Evolutionary conservation across 1,140 invertebrate species (phyloP).

Genomic region (Micrasema minimum): DNA sequence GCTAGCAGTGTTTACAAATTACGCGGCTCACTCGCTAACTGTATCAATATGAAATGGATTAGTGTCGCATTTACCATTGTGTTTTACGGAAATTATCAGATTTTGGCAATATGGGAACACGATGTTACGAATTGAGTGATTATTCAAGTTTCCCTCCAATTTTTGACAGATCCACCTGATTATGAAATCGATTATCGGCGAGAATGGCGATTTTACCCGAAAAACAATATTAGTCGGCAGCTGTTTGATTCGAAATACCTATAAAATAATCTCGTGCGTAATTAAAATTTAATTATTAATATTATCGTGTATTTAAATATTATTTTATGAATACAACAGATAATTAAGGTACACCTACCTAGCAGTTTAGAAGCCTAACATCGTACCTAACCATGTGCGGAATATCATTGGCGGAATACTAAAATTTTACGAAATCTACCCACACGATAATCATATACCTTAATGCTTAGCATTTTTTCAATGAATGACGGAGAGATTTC

Average conservation of each 20-base stretch:
- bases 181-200: constrained; percentile 11
- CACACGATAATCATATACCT: too few species aligned
- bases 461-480: too few species aligned
- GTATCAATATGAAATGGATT: constrained; percentile 34
- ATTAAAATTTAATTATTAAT: too few species aligned
- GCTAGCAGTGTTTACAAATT: constrained; percentile 4
- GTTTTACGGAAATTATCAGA: constrained; percentile 47
- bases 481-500: too few species aligned
- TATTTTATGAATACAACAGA: not conserved
- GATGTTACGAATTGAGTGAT: constrained; percentile 25
- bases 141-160: constrained; percentile 36
- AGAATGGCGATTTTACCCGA: not conserved
- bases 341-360: not conserved
- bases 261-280: too few species aligned
- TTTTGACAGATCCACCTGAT: constrained; percentile 35
- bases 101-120: constrained; percentile 41
- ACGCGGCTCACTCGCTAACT: constrained; percentile 18
- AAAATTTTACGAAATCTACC: too few species aligned
- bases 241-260: not conserved
- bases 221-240: not conserved
- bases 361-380: not conserved
- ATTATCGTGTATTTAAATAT: too few species aligned
- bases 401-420: too few species aligned
- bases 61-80: constrained; percentile 40
- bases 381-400: not conserved